Evolutionary conservation across 2,113 vertebrate genomes (phyloP), one percentile per base, ranked within the genome.

Genomic region (Pimephales promelas): DNA sequence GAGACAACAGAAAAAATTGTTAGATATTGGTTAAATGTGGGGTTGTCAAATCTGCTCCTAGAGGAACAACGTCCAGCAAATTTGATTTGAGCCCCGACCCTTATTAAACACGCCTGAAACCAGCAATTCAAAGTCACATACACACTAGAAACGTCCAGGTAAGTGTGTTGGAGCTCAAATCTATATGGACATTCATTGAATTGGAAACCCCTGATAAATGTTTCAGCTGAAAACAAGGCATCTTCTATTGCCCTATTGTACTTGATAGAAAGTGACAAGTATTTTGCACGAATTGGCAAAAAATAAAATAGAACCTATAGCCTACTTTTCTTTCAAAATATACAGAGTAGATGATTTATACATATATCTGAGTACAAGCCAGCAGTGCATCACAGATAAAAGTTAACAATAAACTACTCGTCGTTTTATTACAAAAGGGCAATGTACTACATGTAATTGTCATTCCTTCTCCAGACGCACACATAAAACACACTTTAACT

Each of bases 351-450:
- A 24, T 24, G 36, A 74, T 78, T 70, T 57, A n/a, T 66, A n/a
- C 26, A n/a, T 49, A 8, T 14, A 66, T 36, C 6, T 16, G 26
- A 22, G 79, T n/a, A 4, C 61, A 31, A 70, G 57, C 31, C 77
- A 70, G 52, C 66, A 36, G 57, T 86, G 66, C 28, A 74, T 31
- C 70, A 83, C 54, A 73, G 28, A 79, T 57, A 73, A 57, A 86
- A 82, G 18, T 72, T 77, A 43, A 83, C 56, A 28, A 47, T 47
- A 83, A 74, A 61, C 24, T 43, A 18, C 7, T 72, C 1, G 54
- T 62, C 5, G 49, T 80, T 84, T 86, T 86, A 84, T 84, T 62
- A 73, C 43, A 14, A 61, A 59, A 68, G 78, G 64, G 14, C 79
- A 57, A 66, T 76, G 52, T 70, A 52, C 52, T 59, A 18, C 66